Base-by-base conservation (phyloP, 2,797 vertebrate genomes). In the Peromyscus melanophrys region DNA sequence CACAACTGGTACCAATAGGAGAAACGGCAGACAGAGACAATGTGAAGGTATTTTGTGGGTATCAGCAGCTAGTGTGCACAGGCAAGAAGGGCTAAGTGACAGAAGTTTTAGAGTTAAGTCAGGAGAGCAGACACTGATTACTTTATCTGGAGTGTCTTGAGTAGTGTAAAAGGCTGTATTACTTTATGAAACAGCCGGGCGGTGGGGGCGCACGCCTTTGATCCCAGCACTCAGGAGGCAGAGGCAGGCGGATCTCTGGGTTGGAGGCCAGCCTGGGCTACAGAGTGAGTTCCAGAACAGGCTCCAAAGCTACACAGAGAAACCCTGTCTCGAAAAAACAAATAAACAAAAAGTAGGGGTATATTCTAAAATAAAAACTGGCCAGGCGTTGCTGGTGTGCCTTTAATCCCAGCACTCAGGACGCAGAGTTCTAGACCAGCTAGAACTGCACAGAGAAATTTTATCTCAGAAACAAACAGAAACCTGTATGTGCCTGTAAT, bases 1-100 rank as follows among this genome's bases (percentile, higher is more conserved):
- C 99, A 65, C 94, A 98, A 1, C 97, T 99, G 49, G 98, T 99
- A 21, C 99, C 98, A 59, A 83, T 99, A 87, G 86, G 97, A 63
- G 21, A 34, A 71, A 59, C 94, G 73, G 61, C 21, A 0, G 40
- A 52, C 34, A 67, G 93, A 40, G 80, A 69, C 87, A 92, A 93
- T 1, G 2, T 43, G 12, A 43, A 98, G 98, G 98, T 99, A 98
- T 86, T 77, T 29, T 75, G 1, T 75, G 77, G 19, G 27, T 65
- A 8, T 16, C 6, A 10, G 17, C 27, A 43, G 37, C 40, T 57
- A 14, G 5, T 40, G 4, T 25, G 43, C 63, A 21, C 16, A 13
- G 43, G 29, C 49, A 52, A 71, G 37, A 59, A 10, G 34, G 59
- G 9, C 91, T 57, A 86, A 71, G 77, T 46, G 71, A 23, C 27